Percentiles rank a stretch among this genome's conserved stretches.
phyloP scores from a whole-genome alignment of 2,888 invertebrate species.

The Torymus auratus region DNA sequence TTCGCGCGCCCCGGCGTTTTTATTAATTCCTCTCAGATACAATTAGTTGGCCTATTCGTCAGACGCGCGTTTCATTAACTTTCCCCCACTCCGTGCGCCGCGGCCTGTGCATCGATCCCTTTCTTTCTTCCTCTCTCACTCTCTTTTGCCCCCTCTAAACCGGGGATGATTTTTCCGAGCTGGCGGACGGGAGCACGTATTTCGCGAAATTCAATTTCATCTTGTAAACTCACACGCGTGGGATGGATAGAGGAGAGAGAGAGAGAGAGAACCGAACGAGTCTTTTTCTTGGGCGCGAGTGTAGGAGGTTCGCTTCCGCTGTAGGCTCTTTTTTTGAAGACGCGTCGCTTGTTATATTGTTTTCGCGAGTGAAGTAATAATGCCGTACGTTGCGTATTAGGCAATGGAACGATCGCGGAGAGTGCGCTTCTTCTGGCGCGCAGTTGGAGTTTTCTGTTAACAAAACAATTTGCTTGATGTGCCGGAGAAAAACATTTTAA shows the following conservation, averaged over 20 bases:
- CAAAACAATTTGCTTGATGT: too few relatives aligned
- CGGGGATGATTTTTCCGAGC: conserved; percentile 47
- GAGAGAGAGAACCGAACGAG: too few relatives aligned
- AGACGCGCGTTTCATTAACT: conserved; percentile 76
- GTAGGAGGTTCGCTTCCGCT: neutral
- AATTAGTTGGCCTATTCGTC: conserved; percentile 77
- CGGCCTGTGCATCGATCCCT: conserved; percentile 57
- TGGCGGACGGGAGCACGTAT: conserved; percentile 37
- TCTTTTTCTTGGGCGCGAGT: too few relatives aligned
- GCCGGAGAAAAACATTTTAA: too few relatives aligned
- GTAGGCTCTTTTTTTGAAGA: neutral
- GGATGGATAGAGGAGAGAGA: neutral
- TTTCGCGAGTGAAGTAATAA: neutral
- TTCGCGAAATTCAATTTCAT: conserved; percentile 52
- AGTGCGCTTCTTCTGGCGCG: too few relatives aligned
- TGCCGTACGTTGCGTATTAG: too few relatives aligned
- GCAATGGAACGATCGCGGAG: too few relatives aligned
- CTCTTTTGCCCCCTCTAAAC: neutral
- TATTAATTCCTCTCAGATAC: conserved; percentile 77
- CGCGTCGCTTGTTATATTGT: conserved; percentile 19
- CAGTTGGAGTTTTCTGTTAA: too few relatives aligned
- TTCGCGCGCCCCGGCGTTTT: conserved; percentile 69
- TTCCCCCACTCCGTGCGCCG: conserved; percentile 63
- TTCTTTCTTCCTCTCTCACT: conserved; percentile 25
- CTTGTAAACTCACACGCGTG: conserved; percentile 37